Evolutionary conservation across 2,797 vertebrate species (phyloP).

Genomic region (Chelon labrosus): DNA sequence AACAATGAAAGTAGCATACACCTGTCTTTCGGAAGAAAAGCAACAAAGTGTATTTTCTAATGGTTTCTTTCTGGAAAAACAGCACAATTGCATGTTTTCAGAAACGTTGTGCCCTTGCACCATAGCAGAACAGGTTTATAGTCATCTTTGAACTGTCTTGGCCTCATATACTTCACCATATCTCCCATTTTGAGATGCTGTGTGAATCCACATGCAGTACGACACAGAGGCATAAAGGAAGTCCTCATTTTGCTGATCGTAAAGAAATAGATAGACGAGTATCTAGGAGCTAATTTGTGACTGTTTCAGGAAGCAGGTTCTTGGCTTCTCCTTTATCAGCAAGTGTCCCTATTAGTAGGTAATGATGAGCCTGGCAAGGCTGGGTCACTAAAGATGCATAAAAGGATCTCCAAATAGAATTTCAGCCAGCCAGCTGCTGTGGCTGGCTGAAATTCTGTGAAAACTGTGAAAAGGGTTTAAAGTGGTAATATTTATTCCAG

Average conservation of each 20-base stretch:
- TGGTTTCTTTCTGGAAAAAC: no score
- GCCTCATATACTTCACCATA: not conserved
- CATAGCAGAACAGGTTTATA: no score
- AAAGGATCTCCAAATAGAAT: conserved; percentile 40
- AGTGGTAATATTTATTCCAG: no score
- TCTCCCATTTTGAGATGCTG: not conserved
- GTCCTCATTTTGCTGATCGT: conserved; percentile 5
- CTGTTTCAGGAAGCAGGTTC: conserved; percentile 47
- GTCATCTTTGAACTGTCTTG: no score
- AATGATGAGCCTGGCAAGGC: conserved; percentile 62
- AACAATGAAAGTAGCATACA: no score
- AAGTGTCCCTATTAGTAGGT: conserved; percentile 54
- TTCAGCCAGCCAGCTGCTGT: conserved; percentile 7
- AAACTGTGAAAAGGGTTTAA: no score
- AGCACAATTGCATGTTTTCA: no score
- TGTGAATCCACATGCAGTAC: not conserved
- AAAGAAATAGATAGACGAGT: not conserved
- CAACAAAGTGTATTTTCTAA: no score
- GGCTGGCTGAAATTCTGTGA: no score
- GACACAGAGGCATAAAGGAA: conserved; percentile 4
- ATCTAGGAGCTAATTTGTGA: conserved; percentile 36
- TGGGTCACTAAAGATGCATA: conserved; percentile 25
- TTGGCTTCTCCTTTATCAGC: conserved; percentile 41
- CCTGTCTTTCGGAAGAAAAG: no score
- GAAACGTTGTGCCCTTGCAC: no score